Conservation (phyloP, 2,888 invertebrate genomes). For the Cynaeus angustus region DNA sequence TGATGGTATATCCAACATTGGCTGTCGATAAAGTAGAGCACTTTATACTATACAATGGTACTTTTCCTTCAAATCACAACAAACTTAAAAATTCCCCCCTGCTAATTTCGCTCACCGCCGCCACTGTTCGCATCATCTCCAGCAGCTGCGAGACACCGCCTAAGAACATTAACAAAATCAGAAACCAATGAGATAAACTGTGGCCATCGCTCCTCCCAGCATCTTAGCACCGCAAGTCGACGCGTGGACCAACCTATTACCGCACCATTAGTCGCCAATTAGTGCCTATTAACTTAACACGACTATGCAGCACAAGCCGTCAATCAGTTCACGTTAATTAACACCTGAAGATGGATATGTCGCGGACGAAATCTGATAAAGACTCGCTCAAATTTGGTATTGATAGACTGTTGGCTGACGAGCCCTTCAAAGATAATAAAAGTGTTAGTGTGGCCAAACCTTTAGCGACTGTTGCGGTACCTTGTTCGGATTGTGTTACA, state of each 20-base stretch:
- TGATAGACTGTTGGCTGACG: conserved; percentile 75
- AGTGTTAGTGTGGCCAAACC: conserved; percentile 60
- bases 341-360: conserved; percentile 49
- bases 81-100: too few species aligned
- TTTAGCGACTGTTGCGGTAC: conserved; percentile 67
- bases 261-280: conserved; percentile 61
- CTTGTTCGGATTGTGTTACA: conserved; percentile 79
- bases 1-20: too few species aligned
- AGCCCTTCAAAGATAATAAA: conserved; percentile 43
- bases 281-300: conserved; percentile 56
- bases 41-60: too few species aligned
- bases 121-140: conserved; percentile 21
- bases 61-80: too few species aligned
- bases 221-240: conserved; percentile 52
- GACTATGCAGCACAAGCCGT: conserved; percentile 26
- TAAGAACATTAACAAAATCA: conserved; percentile 55
- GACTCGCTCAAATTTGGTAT: conserved; percentile 80
- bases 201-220: conserved; percentile 60
- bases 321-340: conserved; percentile 20
- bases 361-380: conserved; percentile 64
- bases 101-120: conserved; percentile 1
- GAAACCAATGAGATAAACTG: conserved; percentile 59
- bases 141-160: conserved; percentile 55
- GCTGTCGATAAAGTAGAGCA: too few species aligned
- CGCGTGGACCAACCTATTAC: conserved; percentile 62